Evolutionary conservation across 1,140 invertebrate species (phyloP), one percentile per base, ranked within the genome.

Genomic region (Scaptodrosophila lebanonensis): DNA sequence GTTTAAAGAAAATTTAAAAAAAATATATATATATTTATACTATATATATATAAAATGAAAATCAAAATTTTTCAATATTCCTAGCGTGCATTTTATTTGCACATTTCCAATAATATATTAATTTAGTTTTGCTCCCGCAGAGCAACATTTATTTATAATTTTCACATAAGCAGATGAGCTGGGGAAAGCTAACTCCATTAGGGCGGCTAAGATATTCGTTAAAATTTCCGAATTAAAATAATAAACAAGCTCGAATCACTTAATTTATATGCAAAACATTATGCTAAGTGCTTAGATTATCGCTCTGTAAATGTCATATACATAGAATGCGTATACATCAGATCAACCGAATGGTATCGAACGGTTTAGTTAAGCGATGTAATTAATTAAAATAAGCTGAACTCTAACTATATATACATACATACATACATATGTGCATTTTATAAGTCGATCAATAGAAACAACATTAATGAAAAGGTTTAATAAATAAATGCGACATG

Each of bases 401-500:
- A 25, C 22, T 3, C 3, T 48, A 47, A 53, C 15, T 48, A 5
- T 22, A n/a, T 30, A 20, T 15, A 50, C 29, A 49, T 22, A 49
- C 15, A 49, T 30, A 44, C 22, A 53, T 43, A 54, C 22, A 17
- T 35, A 57, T 52, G 63, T 66, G 50, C 53, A 44, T 58, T 40
- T 40, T 44, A 63, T 40, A 50, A 47, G 20, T 43, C 33, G 33
- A 35, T 18, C 22, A 58, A 50, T 1, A 32, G 32, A 58, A 53
- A 64, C 39, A 27, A 49, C 72, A 48, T 67, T 62, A 64, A 50
- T 25, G 15, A 50, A 67, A 61, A 73, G 73, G 52, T 79, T 77
- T 43, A 66, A 79, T 65, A 79, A 77, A 65, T 67, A 40, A 62
- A 61, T 77, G 73, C 73, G 75, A 79, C 75, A 75, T 79, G 75